Percentiles rank a stretch among this genome's conserved stretches.
phyloP scores from a whole-genome alignment of 2,797 vertebrate genomes.

The Lepidocolaptes lacrymiger region DNA sequence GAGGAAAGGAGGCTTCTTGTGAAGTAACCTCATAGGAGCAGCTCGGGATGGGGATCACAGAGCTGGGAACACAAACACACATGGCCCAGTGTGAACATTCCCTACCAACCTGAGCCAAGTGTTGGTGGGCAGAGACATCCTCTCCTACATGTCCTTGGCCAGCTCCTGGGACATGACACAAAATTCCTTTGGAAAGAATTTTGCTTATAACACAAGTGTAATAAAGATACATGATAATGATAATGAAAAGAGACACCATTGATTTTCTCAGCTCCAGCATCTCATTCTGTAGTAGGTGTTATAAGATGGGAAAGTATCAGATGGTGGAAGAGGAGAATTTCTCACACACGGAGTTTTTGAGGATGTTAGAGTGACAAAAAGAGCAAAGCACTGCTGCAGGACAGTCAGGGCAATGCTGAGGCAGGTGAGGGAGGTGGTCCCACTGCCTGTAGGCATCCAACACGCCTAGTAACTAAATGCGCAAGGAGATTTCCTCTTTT shows the following conservation, averaged over 20 bases:
- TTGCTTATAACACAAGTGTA: background rate
- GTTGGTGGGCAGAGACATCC: background rate
- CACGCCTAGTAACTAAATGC: background rate
- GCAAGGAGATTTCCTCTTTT: background rate
- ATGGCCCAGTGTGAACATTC: background rate
- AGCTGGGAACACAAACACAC: background rate
- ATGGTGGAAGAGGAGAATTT: background rate
- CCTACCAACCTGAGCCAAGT: background rate
- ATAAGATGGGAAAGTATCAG: background rate
- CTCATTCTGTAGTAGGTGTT: background rate
- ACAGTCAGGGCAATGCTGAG: background rate
- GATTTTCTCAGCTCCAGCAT: background rate
- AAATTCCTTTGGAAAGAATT: background rate
- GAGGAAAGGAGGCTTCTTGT: background rate
- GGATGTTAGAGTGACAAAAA: background rate
- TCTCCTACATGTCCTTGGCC: background rate
- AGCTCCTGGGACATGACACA: background rate
- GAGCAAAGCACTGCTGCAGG: background rate
- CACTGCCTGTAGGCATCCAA: background rate
- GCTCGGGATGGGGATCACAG: background rate
- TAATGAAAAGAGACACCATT: background rate
- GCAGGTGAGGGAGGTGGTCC: background rate
- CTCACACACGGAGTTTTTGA: background rate
- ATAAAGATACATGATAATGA: background rate
- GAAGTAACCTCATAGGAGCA: background rate